Percentiles rank a stretch among this genome's conserved stretches.
These are phyloP conservation scores for Indicator indicator DNA, from an alignment of 2,113 vertebrate species.

Conservation along the genomic window DNA sequence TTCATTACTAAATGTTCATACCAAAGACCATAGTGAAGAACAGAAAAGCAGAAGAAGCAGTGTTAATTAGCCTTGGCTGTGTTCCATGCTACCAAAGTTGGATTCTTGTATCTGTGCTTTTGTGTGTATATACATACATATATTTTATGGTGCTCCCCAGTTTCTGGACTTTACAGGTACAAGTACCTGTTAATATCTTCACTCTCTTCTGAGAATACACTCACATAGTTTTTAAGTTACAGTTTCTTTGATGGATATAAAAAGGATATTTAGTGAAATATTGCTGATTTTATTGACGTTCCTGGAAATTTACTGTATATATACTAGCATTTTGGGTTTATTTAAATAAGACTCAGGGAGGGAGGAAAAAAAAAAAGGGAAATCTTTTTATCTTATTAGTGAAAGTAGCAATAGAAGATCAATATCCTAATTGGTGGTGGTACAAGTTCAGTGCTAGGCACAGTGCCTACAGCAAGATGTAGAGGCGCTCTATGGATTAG, in stretches of 20 bases:
- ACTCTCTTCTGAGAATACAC: background rate
- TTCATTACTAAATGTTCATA: background rate
- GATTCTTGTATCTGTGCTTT: background rate
- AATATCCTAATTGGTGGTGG: constrained; percentile 2
- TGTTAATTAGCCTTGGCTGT: background rate
- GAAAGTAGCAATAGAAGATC: background rate
- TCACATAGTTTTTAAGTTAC: background rate
- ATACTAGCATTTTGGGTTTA: background rate
- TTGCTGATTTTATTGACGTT: background rate
- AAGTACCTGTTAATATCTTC: background rate
- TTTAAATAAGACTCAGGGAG: background rate
- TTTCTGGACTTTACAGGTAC: background rate
- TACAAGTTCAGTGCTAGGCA: background rate
- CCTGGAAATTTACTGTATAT: background rate
- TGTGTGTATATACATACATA: too few species aligned
- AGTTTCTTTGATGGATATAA: background rate
- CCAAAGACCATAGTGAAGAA: background rate
- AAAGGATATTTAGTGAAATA: background rate
- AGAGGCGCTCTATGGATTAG: background rate
- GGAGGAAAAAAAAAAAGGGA: background rate
- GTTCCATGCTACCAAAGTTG: background rate
- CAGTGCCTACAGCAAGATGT: background rate
- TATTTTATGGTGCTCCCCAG: background rate
- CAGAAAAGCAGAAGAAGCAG: background rate
- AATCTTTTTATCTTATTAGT: background rate